A percentile compares a stretch with the other conserved stretches of the same genome.
Conservation (phyloP, 1,140 invertebrate species). For the Rhyacophila brunnea region DNA sequence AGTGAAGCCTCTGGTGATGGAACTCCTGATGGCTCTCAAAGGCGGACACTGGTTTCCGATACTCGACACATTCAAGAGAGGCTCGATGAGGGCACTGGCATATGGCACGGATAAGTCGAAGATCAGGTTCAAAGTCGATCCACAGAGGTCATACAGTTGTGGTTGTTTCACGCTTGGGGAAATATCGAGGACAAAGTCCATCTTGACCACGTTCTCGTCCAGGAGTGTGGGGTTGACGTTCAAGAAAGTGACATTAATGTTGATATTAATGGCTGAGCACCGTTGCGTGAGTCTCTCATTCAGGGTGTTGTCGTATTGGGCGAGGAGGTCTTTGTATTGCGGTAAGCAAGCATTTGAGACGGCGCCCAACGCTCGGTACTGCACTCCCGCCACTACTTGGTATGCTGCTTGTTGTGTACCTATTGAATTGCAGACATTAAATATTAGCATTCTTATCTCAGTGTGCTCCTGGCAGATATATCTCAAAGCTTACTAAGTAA, state of each 20-base stretch:
- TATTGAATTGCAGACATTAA: conserved; percentile 44
- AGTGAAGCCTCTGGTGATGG: conserved; percentile 84
- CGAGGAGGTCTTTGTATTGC: conserved; percentile 82
- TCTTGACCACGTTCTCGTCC: conserved; percentile 84
- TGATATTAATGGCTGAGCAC: conserved; percentile 92
- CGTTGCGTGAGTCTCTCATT: conserved; percentile 83
- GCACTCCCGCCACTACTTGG: conserved; percentile 84
- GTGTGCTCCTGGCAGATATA: not conserved
- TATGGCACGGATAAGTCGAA: conserved; percentile 92
- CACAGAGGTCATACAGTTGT: conserved; percentile 91
- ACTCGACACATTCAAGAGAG: conserved; percentile 82
- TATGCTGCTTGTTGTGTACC: conserved; percentile 92
- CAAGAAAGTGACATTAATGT: conserved; percentile 90
- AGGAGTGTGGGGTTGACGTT: conserved; percentile 72
- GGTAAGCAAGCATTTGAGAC: conserved; percentile 79
- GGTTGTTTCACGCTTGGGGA: conserved; percentile 83
- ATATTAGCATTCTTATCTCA: conserved; percentile 5
- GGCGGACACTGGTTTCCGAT: conserved; percentile 91
- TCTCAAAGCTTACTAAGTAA: not conserved
- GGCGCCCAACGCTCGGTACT: conserved; percentile 86
- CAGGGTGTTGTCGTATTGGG: conserved; percentile 77
- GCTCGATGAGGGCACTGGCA: conserved; percentile 87
- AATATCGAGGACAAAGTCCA: conserved; percentile 86
- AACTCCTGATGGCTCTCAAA: conserved; percentile 80
- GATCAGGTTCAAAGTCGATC: conserved; percentile 87